Evolutionary conservation across 2,797 vertebrate species (phyloP), one percentile per base, ranked within the genome.

Genomic region (Mormyrus proboscirostris): DNA sequence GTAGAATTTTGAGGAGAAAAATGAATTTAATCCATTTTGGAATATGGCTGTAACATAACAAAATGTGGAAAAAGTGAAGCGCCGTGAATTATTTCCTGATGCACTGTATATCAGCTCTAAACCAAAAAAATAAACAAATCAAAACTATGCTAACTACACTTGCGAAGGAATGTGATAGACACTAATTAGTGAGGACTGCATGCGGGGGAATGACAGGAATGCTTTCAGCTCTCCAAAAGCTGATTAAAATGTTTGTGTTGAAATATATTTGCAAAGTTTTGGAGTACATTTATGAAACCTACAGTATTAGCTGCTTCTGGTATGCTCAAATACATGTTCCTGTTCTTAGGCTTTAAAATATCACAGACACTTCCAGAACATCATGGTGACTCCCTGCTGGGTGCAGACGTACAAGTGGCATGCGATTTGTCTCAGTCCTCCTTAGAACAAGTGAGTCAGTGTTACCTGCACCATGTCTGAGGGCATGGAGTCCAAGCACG

Each of bases 401-500:
- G 29, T 82, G 76, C 86, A 87, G 86, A 87, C 55, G 25, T 59
- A 10, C 16, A n/a, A 55, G 51, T 16, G 19, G 51, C 53, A 38
- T 59, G 51, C 55, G 8, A 59, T 87, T 62, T 87, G 33, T 88
- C 89, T 65, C 53, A 62, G 25, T 62, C 51, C 19, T 10, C 49
- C 47, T 85, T 12, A 85, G 57, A 86, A 90, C 89, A 88, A 62
- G 59, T n/a, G 12, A 16, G 41, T 86, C 82, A 41, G n/a, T 88
- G 89, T 88, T 88, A 88, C 89, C 82, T 88, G 62, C 59, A 76
- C 57, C 62, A 88, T n/a, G 55, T 88, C 9, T 88, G 53, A 59
- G 82, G 16, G 25, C 16, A 51, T 82, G 50, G 55, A 62, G 82
- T 79, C 82, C 44, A 38, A 9, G 47, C 49, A 88, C 82, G 41